A percentile compares a stretch with the other conserved stretches of the same genome.
phyloP scores from a whole-genome alignment of 2,797 vertebrate genomes.

The Mallotus villosus region DNA sequence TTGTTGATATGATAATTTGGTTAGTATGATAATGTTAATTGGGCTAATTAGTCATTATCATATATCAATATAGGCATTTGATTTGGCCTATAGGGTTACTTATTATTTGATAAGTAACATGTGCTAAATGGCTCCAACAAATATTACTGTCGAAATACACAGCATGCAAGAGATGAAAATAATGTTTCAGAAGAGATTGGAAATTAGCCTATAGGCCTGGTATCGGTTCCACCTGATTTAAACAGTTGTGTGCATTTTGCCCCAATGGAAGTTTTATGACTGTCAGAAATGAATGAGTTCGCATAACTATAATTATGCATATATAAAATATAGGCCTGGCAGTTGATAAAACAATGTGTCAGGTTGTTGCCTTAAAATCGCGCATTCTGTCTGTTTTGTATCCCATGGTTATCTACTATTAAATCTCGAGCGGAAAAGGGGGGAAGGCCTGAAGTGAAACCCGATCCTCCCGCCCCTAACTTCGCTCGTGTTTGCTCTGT shows the following conservation, averaged over 20 bases:
- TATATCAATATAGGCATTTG: too few relatives aligned
- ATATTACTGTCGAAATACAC: not conserved
- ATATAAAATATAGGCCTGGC: too few relatives aligned
- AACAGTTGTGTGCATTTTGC: not conserved
- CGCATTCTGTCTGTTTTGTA: not conserved
- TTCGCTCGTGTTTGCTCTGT: conserved; percentile 1
- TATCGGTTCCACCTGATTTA: not conserved
- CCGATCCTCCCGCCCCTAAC: conserved; percentile 31
- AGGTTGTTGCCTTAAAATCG: not conserved
- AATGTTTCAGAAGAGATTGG: not conserved
- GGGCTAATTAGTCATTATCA: too few relatives aligned
- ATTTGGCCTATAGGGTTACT: too few relatives aligned
- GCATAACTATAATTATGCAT: not conserved
- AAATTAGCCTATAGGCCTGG: not conserved
- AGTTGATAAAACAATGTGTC: not conserved
- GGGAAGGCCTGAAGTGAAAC: conserved; percentile 30
- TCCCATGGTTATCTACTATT: not conserved
- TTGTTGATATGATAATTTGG: too few relatives aligned
- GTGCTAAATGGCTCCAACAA: not conserved
- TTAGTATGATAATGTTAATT: too few relatives aligned
- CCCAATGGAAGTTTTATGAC: not conserved
- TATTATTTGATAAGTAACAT: not conserved
- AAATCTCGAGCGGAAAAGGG: conserved; percentile 5
- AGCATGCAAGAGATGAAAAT: conserved; percentile 19
- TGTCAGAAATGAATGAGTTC: not conserved